phyloP scores from a whole-genome alignment of 2,888 invertebrate species.

The Apamea epomidion region DNA sequence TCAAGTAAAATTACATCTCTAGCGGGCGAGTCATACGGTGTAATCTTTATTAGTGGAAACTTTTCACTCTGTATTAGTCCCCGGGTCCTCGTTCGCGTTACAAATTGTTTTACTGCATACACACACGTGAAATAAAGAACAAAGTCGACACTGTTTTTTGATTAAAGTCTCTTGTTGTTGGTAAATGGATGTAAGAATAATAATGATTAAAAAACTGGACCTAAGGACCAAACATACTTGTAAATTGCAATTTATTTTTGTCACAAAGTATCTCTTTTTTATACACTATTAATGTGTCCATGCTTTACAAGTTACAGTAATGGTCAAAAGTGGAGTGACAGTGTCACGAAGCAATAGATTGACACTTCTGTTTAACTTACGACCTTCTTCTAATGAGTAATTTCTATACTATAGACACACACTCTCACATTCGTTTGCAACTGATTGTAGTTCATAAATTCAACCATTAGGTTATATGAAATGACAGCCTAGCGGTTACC shows the following conservation, averaged over 20 bases:
- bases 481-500: no score
- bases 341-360: no score
- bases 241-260: not conserved
- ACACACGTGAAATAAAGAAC: constrained; percentile 53
- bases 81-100: constrained; percentile 72
- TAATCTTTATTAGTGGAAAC: constrained; percentile 79
- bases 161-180: constrained; percentile 8
- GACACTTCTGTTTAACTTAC: no score
- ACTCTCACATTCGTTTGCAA: no score
- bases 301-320: no score
- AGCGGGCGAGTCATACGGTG: constrained; percentile 55
- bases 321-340: no score
- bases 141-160: constrained; percentile 26
- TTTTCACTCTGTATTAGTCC: constrained; percentile 78
- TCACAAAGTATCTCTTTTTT: no score
- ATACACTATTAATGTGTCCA: not conserved
- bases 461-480: no score
- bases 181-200: not conserved
- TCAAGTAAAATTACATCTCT: constrained; percentile 62
- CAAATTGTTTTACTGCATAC: constrained; percentile 74
- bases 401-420: no score
- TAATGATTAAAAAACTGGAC: not conserved
- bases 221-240: not conserved
- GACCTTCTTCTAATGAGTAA: no score
- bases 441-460: no score